Evolutionary conservation across 2,888 invertebrate genomes (phyloP).

Genomic region (Trichopoda pennipes): DNA sequence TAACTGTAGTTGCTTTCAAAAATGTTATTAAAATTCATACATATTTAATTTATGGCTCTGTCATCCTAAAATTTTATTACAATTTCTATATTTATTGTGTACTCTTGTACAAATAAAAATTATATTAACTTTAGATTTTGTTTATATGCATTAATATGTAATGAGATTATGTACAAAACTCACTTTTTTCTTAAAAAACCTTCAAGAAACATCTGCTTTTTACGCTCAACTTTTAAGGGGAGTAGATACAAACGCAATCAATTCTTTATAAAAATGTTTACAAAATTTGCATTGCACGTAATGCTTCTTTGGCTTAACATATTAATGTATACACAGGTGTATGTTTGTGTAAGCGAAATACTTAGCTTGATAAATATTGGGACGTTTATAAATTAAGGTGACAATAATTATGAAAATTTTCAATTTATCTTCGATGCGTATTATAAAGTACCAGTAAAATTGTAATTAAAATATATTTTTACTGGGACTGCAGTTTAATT

Average conservation of each 20-base stretch:
- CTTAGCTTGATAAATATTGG: background rate
- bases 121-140: constrained; percentile 32
- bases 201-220: constrained; percentile 28
- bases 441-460: too few species aligned
- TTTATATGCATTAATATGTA: constrained; percentile 6
- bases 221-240: too few species aligned
- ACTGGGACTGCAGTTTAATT: too few species aligned
- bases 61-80: too few species aligned
- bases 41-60: too few species aligned
- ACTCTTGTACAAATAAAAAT: constrained; percentile 4
- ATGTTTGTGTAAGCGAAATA: background rate
- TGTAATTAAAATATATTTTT: too few species aligned
- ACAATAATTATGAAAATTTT: too few species aligned
- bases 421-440: too few species aligned
- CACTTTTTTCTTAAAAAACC: constrained; percentile 28
- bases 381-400: background rate
- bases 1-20: too few species aligned
- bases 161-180: constrained; percentile 28
- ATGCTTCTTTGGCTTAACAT: background rate
- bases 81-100: background rate
- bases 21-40: too few species aligned
- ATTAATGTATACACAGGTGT: constrained; percentile 24
- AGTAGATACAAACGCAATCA: background rate
- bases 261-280: background rate
- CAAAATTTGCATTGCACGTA: background rate